Conservation (phyloP, 2,797 vertebrate genomes). For the Pangasius djambal region DNA sequence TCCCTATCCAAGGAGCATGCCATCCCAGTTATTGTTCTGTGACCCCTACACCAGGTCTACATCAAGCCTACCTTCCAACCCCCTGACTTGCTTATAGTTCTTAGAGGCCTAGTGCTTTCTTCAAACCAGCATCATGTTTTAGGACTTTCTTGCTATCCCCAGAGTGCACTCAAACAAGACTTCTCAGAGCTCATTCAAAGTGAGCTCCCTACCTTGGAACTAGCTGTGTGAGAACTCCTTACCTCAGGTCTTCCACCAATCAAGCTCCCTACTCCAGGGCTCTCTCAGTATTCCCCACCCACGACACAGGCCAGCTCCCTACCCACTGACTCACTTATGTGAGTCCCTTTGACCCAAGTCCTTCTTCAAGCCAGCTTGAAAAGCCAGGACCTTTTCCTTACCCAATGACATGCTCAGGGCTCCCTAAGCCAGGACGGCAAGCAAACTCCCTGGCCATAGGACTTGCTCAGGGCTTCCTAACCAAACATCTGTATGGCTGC, state of each 20-base stretch:
- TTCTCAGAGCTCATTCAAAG: not conserved
- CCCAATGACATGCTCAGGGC: not conserved
- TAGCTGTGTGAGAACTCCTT: not conserved
- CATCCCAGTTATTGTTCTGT: not conserved
- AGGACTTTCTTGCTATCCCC: not conserved
- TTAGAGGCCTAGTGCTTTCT: not conserved
- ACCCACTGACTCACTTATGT: not conserved
- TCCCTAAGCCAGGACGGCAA: not conserved
- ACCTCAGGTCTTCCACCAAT: not conserved
- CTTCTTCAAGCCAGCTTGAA: not conserved
- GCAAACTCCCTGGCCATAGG: not conserved
- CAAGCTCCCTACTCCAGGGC: not conserved
- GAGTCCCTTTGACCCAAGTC: not conserved
- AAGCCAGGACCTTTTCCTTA: not conserved
- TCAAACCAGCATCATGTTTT: not conserved
- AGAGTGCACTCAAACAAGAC: not conserved
- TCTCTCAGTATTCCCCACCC: not conserved
- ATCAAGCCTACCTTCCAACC: not conserved
- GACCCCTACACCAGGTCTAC: not conserved
- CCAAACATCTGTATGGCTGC: slow-evolving; percentile 9
- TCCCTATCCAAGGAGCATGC: not conserved
- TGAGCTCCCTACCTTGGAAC: not conserved
- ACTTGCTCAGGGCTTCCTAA: not conserved
- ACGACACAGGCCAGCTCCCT: not conserved
- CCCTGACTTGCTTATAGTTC: not conserved